Base-by-base conservation (phyloP, 2,113 vertebrate genomes). In the Psilopsiagon aurifrons region DNA sequence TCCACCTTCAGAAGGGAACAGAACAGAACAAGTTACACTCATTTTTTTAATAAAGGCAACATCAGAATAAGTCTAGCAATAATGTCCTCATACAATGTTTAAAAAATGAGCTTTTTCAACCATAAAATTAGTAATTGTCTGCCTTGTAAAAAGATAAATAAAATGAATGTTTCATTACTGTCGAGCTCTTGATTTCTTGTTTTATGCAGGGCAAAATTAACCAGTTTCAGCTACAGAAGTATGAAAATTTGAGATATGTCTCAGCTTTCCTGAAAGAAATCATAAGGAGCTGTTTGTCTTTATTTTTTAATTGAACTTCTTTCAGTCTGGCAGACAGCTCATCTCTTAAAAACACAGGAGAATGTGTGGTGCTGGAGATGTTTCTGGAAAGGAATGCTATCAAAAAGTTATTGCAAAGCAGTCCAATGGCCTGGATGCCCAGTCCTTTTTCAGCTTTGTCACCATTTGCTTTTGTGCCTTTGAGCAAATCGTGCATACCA, bases 41-140 rank as follows among this genome's bases (percentile, higher is more conserved):
- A 54, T 37, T 94, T 97, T 89, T 96, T 96, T 96, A 94, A 91
- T 95, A 96, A 98, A 97, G 92, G 91, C 97, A 95, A 95, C 97
- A 97, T 88, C 85, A 96, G 92, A 96, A 91, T 93, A 97, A 66
- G 91, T 95, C 95, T 97, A 81, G 84, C 49, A 96, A 97, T 96
- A 97, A 93, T 91, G 97, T 75, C 73, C 64, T 87, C 95, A 87
- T 70, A 62, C 90, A 96, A 97, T 70, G 92, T 95, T 98, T 97
- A 95, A 97, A 98, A 98, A 98, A 95, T 47, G 94, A 97, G 91
- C 43, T 97, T 98, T 97, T 96, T 97, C 97, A 97, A 97, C 95
- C 97, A 93, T 98, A 98, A 98, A 97, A 98, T 98, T 97, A 96
- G 97, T 98, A 98, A 98, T 97, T 98, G 97, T 96, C 97, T 98